Base-by-base conservation (phyloP, 2,888 invertebrate genomes). In the Corythucha ciliata region DNA sequence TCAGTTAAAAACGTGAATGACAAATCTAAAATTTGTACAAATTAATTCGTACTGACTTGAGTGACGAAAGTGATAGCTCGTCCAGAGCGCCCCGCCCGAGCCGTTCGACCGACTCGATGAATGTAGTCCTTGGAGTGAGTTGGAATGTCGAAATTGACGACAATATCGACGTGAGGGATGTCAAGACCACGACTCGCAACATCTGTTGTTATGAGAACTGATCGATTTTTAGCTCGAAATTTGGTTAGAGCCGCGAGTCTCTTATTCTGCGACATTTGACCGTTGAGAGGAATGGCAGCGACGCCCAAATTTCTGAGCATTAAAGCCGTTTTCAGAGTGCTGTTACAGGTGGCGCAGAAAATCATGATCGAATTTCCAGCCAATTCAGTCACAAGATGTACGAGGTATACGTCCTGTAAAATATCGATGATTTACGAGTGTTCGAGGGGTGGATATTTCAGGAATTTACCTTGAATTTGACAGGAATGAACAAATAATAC, bases 41-140 rank as follows among this genome's bases (percentile, higher is more conserved):
- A 12, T 12, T 36, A 36, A 14, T 8, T 36, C 14, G 12, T n/a
- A 37, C 40, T 58, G 64, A 81, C 83, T 77, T 97, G 97, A 1
- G 92, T 88, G 0, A 98, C 96, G 68, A 98, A 88, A 0, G 97
- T 98, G 58, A 98, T 81, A 0, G 98, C 80, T 67, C 84, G 84
- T 7, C 98, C 98, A 0, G 94, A 81, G 45, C 94, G 76, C 0
- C 97, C 97, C 4, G 97, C 97, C 59, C 97, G 75, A 1, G 96
- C 96, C 4, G 96, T 97, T 65, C 97, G 75, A 0, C 97, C 97
- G 36, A 98, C 97, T 61, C 97, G 75, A 70, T 98, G 98, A 62
- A 98, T 93, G 69, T 98, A 98, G 72, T 98, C 97, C 69, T 98
- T 98, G 63, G 93, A 92, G 69, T 97, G 94, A 25, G 90, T 89